A percentile compares a stretch with the other conserved stretches of the same genome.
These are phyloP conservation scores for Phoxinus dragarum DNA, from an alignment of 2,797 vertebrate species.

Conservation along the genomic window DNA sequence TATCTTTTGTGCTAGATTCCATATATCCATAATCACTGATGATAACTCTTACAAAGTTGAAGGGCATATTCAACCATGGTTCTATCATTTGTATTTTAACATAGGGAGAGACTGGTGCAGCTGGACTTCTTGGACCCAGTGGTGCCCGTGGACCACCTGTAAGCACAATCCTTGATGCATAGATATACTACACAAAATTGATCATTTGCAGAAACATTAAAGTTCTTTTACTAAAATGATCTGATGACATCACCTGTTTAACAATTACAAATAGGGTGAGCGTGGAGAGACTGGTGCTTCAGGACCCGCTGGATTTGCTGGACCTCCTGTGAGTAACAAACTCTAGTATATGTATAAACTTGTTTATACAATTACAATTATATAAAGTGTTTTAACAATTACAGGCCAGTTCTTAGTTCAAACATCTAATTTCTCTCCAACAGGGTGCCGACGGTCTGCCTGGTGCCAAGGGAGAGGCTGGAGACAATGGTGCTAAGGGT, in stretches of 20 bases:
- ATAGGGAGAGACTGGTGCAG: slow-evolving; percentile 89
- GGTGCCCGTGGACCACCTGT: slow-evolving; percentile 92
- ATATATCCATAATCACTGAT: neutral
- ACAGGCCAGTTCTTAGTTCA: neutral
- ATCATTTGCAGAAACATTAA: neutral
- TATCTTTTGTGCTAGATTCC: slow-evolving; percentile 6
- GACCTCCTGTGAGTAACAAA: slow-evolving; percentile 89
- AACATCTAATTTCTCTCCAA: slow-evolving; percentile 11
- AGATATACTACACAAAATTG: neutral
- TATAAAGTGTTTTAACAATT: slow-evolving; percentile 7
- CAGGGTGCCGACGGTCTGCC: slow-evolving; percentile 93
- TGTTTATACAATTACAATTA: no score
- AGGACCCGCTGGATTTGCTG: slow-evolving; percentile 95
- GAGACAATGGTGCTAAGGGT: slow-evolving; percentile 94
- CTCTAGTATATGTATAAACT: neutral
- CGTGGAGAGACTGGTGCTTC: slow-evolving; percentile 92
- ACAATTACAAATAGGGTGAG: slow-evolving; percentile 82
- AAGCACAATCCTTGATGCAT: slow-evolving; percentile 69
- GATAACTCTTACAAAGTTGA: neutral
- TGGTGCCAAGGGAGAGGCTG: slow-evolving; percentile 96
- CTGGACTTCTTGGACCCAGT: slow-evolving; percentile 83
- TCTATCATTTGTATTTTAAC: neutral
- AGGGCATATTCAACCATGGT: neutral
- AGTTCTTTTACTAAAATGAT: neutral
- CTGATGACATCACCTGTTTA: slow-evolving; percentile 34